Base-by-base conservation (phyloP, 2,888 invertebrate genomes). In the Phlogophora meticulosa region DNA sequence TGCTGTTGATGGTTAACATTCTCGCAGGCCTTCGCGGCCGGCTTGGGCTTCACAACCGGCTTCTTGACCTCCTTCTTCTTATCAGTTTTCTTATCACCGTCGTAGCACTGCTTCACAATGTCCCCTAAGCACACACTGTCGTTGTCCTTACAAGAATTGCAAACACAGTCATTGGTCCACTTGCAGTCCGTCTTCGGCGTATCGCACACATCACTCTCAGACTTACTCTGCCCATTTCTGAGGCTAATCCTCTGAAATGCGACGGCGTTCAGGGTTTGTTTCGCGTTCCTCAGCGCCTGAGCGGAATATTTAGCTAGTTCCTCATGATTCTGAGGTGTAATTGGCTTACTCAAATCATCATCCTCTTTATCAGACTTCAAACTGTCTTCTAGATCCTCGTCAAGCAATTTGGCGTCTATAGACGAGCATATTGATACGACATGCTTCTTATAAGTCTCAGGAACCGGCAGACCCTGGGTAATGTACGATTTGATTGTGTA, bases 401-500 rank as follows among this genome's bases (percentile, higher is more conserved):
- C 94, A 0, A 94, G 58, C 0, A 93, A 48, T 66, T 92, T 93
- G 0, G 93, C 90, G 71, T 94, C 94, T 3, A 95, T 92, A 42
- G 90, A 93, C 0, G 94, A 91, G 38, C 94, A 94, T 66, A 95
- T 93, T 0, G 93, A 91, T 51, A 93, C 91, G 0, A 95, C 93
- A 46, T 95, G 94, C 4, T 94, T 92, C 45, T 93, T 94, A 22
- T 93, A 94, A 0, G 90, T 91, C 5, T 95, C 95, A 0, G 95
- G 95, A 0, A 95, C 92, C 0, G 94, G 91, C 0, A 93, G 36
- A 0, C 94, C 95, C 78, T 94, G 93, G 0, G 92, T 91, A 70
- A 95, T 92, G 22, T 92, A 94, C 0, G 91, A 91, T 87, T 94
- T 94, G 56, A 95, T 94, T 0, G 92, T 91, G 45, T 94, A 92